Conservation (phyloP, 2,113 vertebrate species). For the Mobula hypostoma region DNA sequence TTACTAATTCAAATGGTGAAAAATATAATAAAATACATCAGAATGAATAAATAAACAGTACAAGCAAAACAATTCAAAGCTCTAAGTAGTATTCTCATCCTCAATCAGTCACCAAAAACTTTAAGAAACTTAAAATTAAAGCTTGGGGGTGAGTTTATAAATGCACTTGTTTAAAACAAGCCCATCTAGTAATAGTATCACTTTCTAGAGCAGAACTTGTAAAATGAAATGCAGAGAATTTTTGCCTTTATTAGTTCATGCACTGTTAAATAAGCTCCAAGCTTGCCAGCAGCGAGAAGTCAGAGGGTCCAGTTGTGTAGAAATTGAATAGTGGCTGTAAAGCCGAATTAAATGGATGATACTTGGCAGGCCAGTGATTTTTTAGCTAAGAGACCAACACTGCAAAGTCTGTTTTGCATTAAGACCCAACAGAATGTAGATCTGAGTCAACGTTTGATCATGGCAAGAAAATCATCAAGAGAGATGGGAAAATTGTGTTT, state of each 20-base stretch:
- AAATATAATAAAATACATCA: background rate
- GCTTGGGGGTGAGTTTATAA: background rate
- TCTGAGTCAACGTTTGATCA: too few species aligned
- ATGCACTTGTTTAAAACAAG: background rate
- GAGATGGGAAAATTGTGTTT: too few species aligned
- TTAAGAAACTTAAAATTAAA: background rate
- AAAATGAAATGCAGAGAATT: background rate
- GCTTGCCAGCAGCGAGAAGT: background rate
- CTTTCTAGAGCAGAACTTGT: background rate
- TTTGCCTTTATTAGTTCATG: background rate
- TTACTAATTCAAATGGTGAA: background rate
- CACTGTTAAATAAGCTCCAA: background rate
- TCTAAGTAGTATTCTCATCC: background rate
- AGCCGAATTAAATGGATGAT: too few species aligned
- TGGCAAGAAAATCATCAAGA: too few species aligned
- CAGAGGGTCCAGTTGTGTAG: background rate
- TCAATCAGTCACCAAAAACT: background rate
- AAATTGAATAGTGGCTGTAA: too few species aligned
- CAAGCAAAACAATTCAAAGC: background rate
- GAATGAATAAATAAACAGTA: background rate
- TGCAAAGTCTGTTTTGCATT: too few species aligned
- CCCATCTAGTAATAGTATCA: background rate
- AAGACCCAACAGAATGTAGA: too few species aligned
- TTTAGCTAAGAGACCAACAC: too few species aligned
- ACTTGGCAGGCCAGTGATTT: too few species aligned